Evolutionary conservation across 2,113 vertebrate genomes (phyloP), one percentile per base, ranked within the genome.

Genomic region (Hippocampus guttulatus): DNA sequence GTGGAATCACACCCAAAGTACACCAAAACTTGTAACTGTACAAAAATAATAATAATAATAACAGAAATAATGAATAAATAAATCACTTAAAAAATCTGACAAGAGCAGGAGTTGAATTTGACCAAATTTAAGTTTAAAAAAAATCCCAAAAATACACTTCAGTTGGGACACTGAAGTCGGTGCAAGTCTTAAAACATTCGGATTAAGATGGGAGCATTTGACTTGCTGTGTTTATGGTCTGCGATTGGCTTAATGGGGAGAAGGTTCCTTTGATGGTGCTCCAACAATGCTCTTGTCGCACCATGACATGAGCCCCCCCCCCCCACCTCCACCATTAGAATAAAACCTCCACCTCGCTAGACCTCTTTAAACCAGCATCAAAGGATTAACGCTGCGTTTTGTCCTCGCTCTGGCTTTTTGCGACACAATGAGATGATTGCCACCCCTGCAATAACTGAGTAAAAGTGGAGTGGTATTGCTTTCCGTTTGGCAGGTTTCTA

Each of bases 381-480:
- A 57, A 57, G 55, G 23, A 57, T 57, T 57, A 57, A 14, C 55
- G 11, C 43, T 49, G n/a, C 25, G 25, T 51, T 21, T 45, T 11
- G 43, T 5, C 33, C 41, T 45, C 40, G 15, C 47, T 49, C 3
- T 49, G 47, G 47, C 33, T 45, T 41, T 40, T 43, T 14, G 63
- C 4, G 18, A n/a, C 23, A 45, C 43, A n/a, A 55, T 12, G 21
- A 8, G n/a, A 49, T 18, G 25, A 18, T 67, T 8, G 14, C 52
- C 78, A 78, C 77, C 76, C 5, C 73, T 76, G 83, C 14, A 15
- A 45, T 45, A 12, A 45, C 43, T 71, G 78, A 75, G 80, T 11
- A 55, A 2, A 55, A 21, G 52, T 8, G 21, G 1, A 7, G 21
- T 21, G 8, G 52, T 20, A 8, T 55, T n/a, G 20, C 20, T 21